phyloP scores from a whole-genome alignment of 2,888 invertebrate species.

The Crioceris asparagi region DNA sequence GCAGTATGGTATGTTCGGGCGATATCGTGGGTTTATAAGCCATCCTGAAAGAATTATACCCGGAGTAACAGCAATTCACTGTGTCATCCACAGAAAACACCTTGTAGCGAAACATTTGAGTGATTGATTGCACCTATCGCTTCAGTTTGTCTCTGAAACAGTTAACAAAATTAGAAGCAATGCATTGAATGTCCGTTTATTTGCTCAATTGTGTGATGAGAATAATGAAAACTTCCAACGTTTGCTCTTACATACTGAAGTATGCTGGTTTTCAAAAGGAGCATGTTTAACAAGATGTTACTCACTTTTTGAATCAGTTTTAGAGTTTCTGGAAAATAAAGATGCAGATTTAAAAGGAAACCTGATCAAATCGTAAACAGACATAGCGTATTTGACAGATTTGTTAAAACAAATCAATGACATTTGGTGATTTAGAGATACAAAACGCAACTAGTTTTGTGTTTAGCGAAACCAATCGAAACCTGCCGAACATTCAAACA shows the following conservation, averaged over 20 bases:
- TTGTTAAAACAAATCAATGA: constrained; percentile 14
- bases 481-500: too few relatives aligned
- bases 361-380: constrained; percentile 12
- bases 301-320: constrained; percentile 6
- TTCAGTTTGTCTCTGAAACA: constrained; percentile 16
- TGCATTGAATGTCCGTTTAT: constrained; percentile 19
- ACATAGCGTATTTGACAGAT: constrained; percentile 17
- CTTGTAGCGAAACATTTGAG: constrained; percentile 7
- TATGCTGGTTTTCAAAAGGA: too few relatives aligned
- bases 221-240: constrained; percentile 21
- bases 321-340: constrained; percentile 13
- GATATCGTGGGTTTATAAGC: too few relatives aligned
- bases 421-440: too few relatives aligned
- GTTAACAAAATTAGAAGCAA: too few relatives aligned
- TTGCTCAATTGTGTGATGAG: constrained; percentile 24
- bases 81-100: too few relatives aligned
- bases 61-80: too few relatives aligned
- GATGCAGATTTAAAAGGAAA: too few relatives aligned
- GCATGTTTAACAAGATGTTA: constrained; percentile 12
- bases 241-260: constrained; percentile 19
- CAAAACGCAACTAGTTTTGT: too few relatives aligned
- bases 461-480: too few relatives aligned
- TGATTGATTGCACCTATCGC: constrained; percentile 8
- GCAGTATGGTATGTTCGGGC: constrained; percentile 27
- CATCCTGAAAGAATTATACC: constrained; percentile 25